These are phyloP conservation scores for Euura lappo DNA, from an alignment of 1,140 invertebrate genomes.

Conservation along the genomic window DNA sequence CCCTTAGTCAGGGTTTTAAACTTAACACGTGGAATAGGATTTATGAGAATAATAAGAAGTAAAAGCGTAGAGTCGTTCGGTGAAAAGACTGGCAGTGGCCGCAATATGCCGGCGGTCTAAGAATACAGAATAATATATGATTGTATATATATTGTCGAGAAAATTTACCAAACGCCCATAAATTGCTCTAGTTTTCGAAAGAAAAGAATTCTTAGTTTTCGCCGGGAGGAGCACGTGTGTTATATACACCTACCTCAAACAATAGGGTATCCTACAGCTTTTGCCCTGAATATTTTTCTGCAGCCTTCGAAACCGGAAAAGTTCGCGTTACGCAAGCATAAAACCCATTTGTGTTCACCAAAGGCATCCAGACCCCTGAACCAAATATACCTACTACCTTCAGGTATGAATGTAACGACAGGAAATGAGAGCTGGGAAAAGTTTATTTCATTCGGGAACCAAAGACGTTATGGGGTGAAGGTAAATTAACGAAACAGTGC, in stretches of 20 bases:
- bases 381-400: no score
- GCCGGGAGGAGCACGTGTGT: constrained; percentile 34
- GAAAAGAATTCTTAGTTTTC: constrained; percentile 31
- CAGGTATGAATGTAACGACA: no score
- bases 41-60: constrained; percentile 1
- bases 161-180: constrained; percentile 43
- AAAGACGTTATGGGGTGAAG: no score
- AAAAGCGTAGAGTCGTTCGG: background rate
- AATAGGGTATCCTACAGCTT: constrained; percentile 40
- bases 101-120: constrained; percentile 9
- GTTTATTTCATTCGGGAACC: no score
- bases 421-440: no score
- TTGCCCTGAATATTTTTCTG: background rate
- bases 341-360: background rate
- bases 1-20: no score
- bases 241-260: constrained; percentile 22
- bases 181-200: constrained; percentile 56
- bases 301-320: background rate
- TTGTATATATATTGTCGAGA: constrained; percentile 39
- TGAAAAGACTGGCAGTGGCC: background rate
- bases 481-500: no score
- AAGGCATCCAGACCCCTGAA: no score
- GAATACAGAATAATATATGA: no score
- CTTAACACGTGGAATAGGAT: background rate
- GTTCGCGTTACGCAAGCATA: background rate